Evolutionary conservation across 2,113 vertebrate species (phyloP).

Genomic region (Coptodon bakossiorum): DNA sequence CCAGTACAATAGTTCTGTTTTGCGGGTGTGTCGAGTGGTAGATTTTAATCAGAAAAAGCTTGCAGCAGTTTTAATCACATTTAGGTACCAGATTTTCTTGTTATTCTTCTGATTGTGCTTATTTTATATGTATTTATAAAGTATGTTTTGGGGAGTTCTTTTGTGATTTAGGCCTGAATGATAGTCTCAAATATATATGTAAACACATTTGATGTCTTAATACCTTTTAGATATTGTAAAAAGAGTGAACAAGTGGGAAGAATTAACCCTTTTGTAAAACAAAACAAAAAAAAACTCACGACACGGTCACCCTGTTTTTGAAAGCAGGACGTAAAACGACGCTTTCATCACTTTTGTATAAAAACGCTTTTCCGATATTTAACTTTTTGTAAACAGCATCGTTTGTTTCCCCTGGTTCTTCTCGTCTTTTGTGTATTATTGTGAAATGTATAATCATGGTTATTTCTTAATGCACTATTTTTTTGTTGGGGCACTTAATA

Average conservation of each 20-base stretch:
- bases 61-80: constrained; percentile 63
- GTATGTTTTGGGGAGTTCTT: constrained; percentile 62
- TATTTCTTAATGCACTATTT: constrained; percentile 78
- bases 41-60: constrained; percentile 66
- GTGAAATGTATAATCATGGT: constrained; percentile 74
- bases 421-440: constrained; percentile 72
- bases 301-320: constrained; percentile 52
- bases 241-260: constrained; percentile 61
- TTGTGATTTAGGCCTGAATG: constrained; percentile 73
- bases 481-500: constrained; percentile 67
- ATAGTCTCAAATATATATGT: constrained; percentile 71
- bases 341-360: constrained; percentile 73
- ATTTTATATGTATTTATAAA: constrained; percentile 76
- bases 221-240: constrained; percentile 79
- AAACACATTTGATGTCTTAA: constrained; percentile 77
- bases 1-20: constrained; percentile 46
- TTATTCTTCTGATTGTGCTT: constrained; percentile 69
- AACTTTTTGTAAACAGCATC: constrained; percentile 73
- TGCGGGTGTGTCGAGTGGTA: constrained; percentile 57
- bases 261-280: constrained; percentile 66
- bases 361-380: constrained; percentile 70
- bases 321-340: constrained; percentile 53
- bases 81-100: constrained; percentile 63
- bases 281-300: constrained; percentile 33
- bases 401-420: constrained; percentile 59